A percentile compares a stretch with the other conserved stretches of the same genome.
These are phyloP conservation scores for Cyanoderma ruficeps DNA, from an alignment of 2,113 vertebrate genomes.

Conservation along the genomic window DNA sequence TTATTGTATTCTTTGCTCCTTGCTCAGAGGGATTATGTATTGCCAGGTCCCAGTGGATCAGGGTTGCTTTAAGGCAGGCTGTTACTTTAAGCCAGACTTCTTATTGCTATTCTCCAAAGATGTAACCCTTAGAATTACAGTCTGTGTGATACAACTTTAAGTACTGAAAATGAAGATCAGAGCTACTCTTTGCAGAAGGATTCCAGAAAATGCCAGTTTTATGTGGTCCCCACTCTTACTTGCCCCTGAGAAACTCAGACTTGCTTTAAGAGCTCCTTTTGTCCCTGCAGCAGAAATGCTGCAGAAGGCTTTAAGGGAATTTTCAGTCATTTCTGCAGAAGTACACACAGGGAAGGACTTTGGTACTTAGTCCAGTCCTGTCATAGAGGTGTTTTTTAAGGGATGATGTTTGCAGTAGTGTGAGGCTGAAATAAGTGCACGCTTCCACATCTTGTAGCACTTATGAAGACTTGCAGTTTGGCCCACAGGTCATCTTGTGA, in stretches of 20 bases:
- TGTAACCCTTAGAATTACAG: not conserved
- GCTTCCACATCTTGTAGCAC: rapidly evolving
- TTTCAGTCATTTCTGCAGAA: not conserved
- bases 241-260: not conserved
- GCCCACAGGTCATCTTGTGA: not conserved
- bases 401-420: not conserved
- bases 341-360: not conserved
- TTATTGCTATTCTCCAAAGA: not conserved
- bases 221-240: not conserved
- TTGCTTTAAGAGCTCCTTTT: not conserved
- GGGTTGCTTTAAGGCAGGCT: not conserved
- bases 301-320: not conserved
- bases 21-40: not conserved
- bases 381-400: not conserved
- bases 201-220: not conserved
- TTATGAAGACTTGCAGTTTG: not conserved
- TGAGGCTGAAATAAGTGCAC: not conserved
- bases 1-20: not conserved
- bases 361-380: not conserved
- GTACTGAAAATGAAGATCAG: not conserved
- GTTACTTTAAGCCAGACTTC: not conserved
- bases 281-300: not conserved
- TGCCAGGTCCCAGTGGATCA: rapidly evolving
- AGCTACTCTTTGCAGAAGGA: not conserved
- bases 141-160: not conserved